Evolutionary conservation across 1,140 invertebrate genomes (phyloP).

Genomic region (Reticulitermes speratus): DNA sequence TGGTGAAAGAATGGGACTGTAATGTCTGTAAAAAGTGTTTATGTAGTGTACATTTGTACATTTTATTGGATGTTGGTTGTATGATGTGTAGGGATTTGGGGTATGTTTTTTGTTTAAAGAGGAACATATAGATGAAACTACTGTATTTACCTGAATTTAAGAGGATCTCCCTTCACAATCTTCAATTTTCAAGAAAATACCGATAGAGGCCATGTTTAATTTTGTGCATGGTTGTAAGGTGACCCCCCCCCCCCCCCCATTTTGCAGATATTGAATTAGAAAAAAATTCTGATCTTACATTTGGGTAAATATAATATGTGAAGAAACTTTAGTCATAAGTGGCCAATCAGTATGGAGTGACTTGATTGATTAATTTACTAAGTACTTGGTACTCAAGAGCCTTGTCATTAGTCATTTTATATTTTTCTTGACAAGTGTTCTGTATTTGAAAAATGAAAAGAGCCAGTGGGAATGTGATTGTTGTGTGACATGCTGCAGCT

Average conservation of each 20-base stretch:
- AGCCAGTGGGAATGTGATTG: not conserved
- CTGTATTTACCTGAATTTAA: no score
- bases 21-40: not conserved
- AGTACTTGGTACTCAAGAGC: slow-evolving; percentile 7
- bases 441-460: not conserved
- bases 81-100: not conserved
- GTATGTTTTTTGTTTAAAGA: not conserved
- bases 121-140: not conserved
- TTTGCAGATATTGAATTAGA: no score
- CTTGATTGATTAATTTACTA: not conserved
- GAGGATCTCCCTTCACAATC: no score
- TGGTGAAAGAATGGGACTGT: not conserved
- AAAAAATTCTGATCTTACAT: no score
- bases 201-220: no score
- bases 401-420: not conserved
- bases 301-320: no score
- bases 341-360: not conserved
- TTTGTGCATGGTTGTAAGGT: no score
- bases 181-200: no score
- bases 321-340: not conserved
- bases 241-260: no score
- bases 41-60: slow-evolving; percentile 11
- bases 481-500: not conserved
- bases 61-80: not conserved
- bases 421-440: not conserved